A percentile compares a stretch with the other conserved stretches of the same genome.
Evolutionary conservation across 2,113 vertebrate species (phyloP).

Genomic region (Microtus richardsoni): DNA sequence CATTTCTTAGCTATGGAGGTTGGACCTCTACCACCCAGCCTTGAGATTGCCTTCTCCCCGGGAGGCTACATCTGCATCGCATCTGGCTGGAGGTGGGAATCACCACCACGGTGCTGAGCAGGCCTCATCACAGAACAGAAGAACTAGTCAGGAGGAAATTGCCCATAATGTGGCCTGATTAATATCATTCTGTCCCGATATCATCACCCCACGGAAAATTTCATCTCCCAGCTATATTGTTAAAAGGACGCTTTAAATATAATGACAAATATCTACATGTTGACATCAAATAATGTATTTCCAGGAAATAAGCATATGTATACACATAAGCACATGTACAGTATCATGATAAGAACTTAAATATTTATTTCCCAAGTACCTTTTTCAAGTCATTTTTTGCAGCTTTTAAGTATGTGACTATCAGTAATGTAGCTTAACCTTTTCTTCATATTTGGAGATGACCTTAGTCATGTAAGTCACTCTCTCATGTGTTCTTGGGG

Average conservation of each 20-base stretch:
- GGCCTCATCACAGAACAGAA: neutral
- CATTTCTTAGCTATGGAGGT: neutral
- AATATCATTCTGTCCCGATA: neutral
- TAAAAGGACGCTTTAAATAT: slow-evolving; percentile 7
- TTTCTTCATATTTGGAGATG: too few species aligned
- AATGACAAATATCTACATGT: slow-evolving; percentile 43
- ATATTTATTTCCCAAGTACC: too few species aligned
- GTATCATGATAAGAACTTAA: neutral
- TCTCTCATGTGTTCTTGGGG: too few species aligned
- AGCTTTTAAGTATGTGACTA: too few species aligned
- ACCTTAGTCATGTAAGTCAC: too few species aligned
- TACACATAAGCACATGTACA: neutral
- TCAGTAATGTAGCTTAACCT: too few species aligned
- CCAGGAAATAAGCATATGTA: neutral
- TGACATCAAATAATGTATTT: neutral
- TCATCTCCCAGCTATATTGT: neutral
- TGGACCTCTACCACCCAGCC: neutral
- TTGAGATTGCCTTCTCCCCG: neutral
- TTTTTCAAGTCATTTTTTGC: too few species aligned
- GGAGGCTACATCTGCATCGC: neutral
- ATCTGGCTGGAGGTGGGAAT: neutral
- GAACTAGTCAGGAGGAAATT: neutral
- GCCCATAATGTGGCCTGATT: neutral
- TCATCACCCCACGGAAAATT: neutral
- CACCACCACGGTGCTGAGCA: neutral